These are phyloP conservation scores for Malaclemys terrapin DNA, from an alignment of 2,113 vertebrate genomes.

Conservation along the genomic window DNA sequence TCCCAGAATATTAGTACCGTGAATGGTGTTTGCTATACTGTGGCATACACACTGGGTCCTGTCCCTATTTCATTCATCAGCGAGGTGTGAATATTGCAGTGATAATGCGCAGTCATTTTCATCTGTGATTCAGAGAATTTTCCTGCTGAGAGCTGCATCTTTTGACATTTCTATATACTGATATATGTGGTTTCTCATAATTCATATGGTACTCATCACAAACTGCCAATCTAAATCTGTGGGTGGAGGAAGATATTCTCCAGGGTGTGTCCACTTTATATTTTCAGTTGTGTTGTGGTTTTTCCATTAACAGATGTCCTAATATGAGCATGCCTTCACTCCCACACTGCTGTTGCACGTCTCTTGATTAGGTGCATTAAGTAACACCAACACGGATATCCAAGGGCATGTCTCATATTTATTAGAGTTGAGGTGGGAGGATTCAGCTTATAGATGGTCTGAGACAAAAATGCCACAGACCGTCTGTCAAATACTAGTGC, in stretches of 20 bases:
- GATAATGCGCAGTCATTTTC: background rate
- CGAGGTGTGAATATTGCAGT: background rate
- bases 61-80: background rate
- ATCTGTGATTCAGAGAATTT: background rate
- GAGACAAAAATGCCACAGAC: background rate
- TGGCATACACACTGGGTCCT: background rate
- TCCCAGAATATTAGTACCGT: rapidly evolving
- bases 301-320: slow-evolving; percentile 62
- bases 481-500: background rate
- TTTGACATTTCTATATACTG: slow-evolving; percentile 54
- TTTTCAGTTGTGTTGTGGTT: slow-evolving; percentile 56
- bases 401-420: background rate
- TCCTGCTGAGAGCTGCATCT: slow-evolving; percentile 60
- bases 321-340: slow-evolving; percentile 21
- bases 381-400: slow-evolving; percentile 6
- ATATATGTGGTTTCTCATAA: background rate
- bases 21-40: background rate
- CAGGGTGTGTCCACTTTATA: slow-evolving; percentile 37
- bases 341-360: slow-evolving; percentile 13
- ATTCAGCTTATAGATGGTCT: background rate
- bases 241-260: slow-evolving; percentile 22
- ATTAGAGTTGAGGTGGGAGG: background rate
- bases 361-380: too few species aligned
- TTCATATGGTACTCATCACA: slow-evolving; percentile 19
- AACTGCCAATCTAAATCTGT: background rate